phyloP scores from a whole-genome alignment of 2,888 invertebrate species.

The Xylophagus ater region DNA sequence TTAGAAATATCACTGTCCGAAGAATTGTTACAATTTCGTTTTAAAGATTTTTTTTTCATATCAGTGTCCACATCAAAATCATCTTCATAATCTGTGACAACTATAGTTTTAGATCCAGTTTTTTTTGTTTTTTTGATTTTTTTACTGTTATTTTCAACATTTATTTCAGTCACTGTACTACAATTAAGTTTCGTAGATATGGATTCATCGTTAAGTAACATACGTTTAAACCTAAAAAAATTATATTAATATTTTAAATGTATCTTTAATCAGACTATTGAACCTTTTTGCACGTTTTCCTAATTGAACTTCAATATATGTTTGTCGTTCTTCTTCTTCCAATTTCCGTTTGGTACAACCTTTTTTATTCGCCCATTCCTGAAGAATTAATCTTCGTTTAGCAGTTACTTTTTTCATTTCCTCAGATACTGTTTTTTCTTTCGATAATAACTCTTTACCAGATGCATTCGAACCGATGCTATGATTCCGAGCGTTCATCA shows the following conservation, averaged over 20 bases:
- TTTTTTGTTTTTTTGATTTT: constrained; percentile 9
- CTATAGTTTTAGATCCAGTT: constrained; percentile 2
- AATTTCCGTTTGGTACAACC: constrained; percentile 50
- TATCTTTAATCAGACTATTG: neutral
- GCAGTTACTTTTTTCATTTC: constrained; percentile 31
- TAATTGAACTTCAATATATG: constrained; percentile 46
- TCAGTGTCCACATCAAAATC: too few relatives aligned
- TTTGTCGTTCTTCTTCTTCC: constrained; percentile 46
- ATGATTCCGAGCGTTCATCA: constrained; percentile 57
- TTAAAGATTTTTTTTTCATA: too few relatives aligned
- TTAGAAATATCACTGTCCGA: neutral
- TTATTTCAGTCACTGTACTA: neutral
- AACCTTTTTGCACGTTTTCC: constrained; percentile 47
- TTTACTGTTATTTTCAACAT: constrained; percentile 7
- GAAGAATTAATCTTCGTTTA: constrained; percentile 44
- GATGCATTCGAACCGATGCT: constrained; percentile 52
- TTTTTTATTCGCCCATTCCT: constrained; percentile 54
- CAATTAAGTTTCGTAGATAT: neutral
- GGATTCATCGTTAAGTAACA: constrained; percentile 26
- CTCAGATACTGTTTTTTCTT: constrained; percentile 31
- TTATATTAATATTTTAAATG: neutral
- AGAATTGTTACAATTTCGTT: neutral
- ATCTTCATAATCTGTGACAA: too few relatives aligned
- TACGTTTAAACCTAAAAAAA: constrained; percentile 29
- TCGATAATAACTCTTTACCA: constrained; percentile 43